Base-by-base conservation (phyloP, 1,140 invertebrate genomes). In the Portunus trituberculatus region DNA sequence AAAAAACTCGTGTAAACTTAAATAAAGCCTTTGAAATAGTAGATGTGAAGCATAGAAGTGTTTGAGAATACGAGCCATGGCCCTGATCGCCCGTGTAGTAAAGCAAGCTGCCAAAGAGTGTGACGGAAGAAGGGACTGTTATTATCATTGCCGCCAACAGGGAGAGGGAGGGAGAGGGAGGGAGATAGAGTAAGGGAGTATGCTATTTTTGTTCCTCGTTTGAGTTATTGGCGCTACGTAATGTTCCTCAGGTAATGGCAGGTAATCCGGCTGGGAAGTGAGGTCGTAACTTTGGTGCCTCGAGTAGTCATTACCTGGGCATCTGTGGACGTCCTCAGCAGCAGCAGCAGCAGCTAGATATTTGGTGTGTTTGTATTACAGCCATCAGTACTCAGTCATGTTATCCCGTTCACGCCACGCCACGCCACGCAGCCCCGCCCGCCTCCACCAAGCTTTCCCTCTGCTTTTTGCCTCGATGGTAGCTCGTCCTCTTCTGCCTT, bases 231-330 rank as follows among this genome's bases (percentile, higher is more conserved):
- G 67, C 12, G 67, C 67, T n/a, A n/a, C 67, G 20, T 76, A 76
- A 76, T 76, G 67, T 76, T 76, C 67, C 67, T 76, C 67, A 76
- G 16, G 67, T 76, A 76, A 76, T 76, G 67, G 67, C 67, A 76
- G 67, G 67, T 76, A 76, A 76, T 76, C 67, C 25, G 67, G 67
- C 67, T 7, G 67, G 67, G 67, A 76, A n/a, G 67, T 76, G 67
- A 76, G 67, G 67, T n/a, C 67, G 67, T 76, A 76, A 76, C 67
- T 76, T 76, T 76, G 67, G 67, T 76, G 20, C 67, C 67, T 76
- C 67, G 67, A 76, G 67, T 76, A n/a, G 67, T 76, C 67, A 76
- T 76, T 76, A 76, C 20, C 20, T 25, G 25, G 67, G 67, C 67
- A 76, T 76, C 67, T 3, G n/a, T 25, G 67, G 7, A n/a, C 67